Conservation (phyloP, 2,797 vertebrate species). For the Artibeus lituratus region DNA sequence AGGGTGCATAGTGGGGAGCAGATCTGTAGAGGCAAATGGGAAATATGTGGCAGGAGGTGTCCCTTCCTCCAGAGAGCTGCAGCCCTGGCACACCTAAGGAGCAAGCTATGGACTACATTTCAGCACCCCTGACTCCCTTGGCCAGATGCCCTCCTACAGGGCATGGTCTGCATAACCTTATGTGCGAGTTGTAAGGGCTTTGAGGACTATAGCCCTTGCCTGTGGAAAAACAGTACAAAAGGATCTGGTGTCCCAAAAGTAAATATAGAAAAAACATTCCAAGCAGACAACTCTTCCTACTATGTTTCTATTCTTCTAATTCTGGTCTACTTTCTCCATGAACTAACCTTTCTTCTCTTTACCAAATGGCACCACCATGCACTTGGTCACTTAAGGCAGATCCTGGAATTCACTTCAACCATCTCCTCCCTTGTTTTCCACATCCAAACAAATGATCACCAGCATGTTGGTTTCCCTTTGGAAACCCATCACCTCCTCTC, state of each 20-base stretch:
- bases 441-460: background rate
- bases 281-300: background rate
- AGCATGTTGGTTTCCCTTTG: background rate
- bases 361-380: background rate
- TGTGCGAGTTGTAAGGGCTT: background rate
- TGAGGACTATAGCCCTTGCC: background rate
- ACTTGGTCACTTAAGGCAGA: background rate
- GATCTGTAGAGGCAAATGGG: background rate
- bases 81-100: background rate
- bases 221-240: background rate
- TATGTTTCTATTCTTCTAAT: background rate
- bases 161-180: background rate
- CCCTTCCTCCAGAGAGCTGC: background rate
- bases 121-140: background rate
- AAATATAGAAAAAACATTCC: background rate
- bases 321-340: background rate
- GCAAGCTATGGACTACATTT: accelerated
- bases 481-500: background rate
- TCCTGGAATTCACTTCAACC: background rate
- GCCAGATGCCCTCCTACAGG: background rate
- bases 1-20: background rate
- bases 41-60: accelerated
- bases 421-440: background rate
- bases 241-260: background rate
- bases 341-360: background rate